A percentile compares a stretch with the other conserved stretches of the same genome.
Evolutionary conservation across 2,113 vertebrate genomes (phyloP).

Genomic region (Notarius lentiginosus): DNA sequence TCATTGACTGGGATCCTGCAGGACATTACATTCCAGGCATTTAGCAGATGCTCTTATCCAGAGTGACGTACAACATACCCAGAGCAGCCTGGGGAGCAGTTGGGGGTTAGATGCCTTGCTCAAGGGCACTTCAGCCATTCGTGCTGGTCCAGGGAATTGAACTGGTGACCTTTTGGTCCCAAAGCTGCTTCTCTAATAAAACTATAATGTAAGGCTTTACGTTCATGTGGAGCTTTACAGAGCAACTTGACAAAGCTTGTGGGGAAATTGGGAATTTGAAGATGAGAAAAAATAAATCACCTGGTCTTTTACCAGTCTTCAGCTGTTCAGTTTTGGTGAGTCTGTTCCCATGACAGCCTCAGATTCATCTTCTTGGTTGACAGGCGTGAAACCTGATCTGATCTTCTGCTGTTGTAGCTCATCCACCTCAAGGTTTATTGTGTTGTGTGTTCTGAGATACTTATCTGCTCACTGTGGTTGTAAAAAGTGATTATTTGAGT

Average conservation of each 20-base stretch:
- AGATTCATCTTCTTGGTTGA: background rate
- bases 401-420: no score
- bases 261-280: background rate
- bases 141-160: no score
- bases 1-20: background rate
- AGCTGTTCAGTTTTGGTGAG: background rate
- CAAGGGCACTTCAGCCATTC: no score
- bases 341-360: background rate
- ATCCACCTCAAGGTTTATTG: no score
- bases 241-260: background rate
- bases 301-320: background rate
- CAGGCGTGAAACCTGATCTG: background rate
- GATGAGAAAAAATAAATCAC: background rate
- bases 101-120: no score
- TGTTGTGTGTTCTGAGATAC: background rate
- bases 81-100: no score
- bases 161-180: no score
- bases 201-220: background rate
- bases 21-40: no score
- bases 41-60: no score
- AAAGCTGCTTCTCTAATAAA: no score
- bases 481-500: no score
- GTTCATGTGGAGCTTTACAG: background rate
- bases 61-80: no score
- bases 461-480: background rate